phyloP scores from a whole-genome alignment of 1,140 invertebrate species.

The Mizuhopecten yessoensis region DNA sequence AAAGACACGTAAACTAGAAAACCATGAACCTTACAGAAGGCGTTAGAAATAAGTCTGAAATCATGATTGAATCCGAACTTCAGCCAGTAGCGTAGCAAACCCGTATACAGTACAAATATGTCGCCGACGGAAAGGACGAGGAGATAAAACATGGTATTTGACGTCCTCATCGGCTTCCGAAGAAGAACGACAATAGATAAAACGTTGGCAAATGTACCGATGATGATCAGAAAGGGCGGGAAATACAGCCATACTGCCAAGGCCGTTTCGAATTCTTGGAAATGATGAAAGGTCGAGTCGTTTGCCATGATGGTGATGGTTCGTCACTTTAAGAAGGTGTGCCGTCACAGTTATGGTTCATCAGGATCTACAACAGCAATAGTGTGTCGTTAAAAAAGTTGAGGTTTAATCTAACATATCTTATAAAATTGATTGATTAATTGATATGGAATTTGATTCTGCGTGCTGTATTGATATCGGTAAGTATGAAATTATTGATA shows the following conservation, averaged over 20 bases:
- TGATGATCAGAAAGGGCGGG: slow-evolving; percentile 68
- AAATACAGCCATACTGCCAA: slow-evolving; percentile 67
- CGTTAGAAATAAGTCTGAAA: slow-evolving; percentile 63
- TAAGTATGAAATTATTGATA: too few species aligned
- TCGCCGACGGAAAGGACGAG: slow-evolving; percentile 71
- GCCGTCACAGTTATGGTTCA: background rate
- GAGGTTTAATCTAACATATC: too few species aligned
- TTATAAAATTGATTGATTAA: too few species aligned
- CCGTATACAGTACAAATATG: slow-evolving; percentile 71
- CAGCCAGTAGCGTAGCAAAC: slow-evolving; percentile 73
- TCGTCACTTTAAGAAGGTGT: background rate
- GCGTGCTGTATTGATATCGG: too few species aligned
- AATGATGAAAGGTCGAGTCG: slow-evolving; percentile 48
- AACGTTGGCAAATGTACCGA: slow-evolving; percentile 75
- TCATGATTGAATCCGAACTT: slow-evolving; percentile 63
- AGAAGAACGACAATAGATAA: slow-evolving; percentile 72
- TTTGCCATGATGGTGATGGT: background rate
- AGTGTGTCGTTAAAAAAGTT: too few species aligned
- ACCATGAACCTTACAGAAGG: slow-evolving; percentile 71
- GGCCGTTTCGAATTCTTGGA: slow-evolving; percentile 57
- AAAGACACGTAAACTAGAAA: slow-evolving; percentile 73
- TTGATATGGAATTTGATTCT: too few species aligned
- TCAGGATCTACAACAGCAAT: background rate
- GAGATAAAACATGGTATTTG: slow-evolving; percentile 77
- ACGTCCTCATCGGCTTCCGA: slow-evolving; percentile 63